Percentiles rank a stretch among this genome's conserved stretches.
Conservation (phyloP, 2,797 vertebrate species). For the Heliangelus exortis region DNA sequence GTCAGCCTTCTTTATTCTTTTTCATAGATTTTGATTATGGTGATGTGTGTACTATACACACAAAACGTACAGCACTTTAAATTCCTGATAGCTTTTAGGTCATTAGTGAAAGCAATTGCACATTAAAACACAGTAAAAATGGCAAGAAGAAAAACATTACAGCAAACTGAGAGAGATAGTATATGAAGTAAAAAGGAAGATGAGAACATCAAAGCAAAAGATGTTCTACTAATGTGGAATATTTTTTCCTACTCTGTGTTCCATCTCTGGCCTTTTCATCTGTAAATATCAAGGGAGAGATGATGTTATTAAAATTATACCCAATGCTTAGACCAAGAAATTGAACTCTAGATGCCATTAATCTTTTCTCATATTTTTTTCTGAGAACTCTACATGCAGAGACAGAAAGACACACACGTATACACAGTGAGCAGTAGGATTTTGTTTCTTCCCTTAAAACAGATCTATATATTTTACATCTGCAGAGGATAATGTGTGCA, state of each 20-base stretch:
- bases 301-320: not conserved
- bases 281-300: not conserved
- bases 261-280: not conserved
- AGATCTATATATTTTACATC: not conserved
- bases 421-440: not conserved
- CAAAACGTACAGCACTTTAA: not conserved
- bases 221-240: not conserved
- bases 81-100: not conserved
- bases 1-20: not conserved
- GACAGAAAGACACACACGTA: not conserved
- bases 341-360: not conserved
- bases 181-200: not conserved
- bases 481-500: not conserved
- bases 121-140: not conserved
- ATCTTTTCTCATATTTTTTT: not conserved
- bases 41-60: not conserved
- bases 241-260: not conserved
- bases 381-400: not conserved
- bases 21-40: not conserved
- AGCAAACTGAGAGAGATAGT: not conserved
- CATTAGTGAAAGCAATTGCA: not conserved
- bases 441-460: not conserved
- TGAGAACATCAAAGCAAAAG: not conserved
- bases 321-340: not conserved
- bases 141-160: not conserved